Evolutionary conservation across 1,140 invertebrate species (phyloP).

Genomic region (Bombus superbus): DNA sequence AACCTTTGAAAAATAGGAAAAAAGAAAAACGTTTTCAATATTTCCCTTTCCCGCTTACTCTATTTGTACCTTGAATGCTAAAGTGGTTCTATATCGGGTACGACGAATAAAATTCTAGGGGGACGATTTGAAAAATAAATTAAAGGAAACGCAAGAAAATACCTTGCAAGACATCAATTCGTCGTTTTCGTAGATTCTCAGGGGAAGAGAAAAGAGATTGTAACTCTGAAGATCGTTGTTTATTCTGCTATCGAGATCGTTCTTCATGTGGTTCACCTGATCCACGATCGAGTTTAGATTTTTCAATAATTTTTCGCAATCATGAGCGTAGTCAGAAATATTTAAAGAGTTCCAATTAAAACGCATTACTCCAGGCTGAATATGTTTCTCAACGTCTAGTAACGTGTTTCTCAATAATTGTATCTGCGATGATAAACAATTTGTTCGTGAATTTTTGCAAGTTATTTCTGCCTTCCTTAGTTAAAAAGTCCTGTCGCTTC

Average conservation of each 20-base stretch:
- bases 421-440: slow-evolving; percentile 75
- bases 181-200: not conserved
- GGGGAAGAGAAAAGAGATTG: slow-evolving; percentile 83
- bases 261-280: slow-evolving; percentile 90
- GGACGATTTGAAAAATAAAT: too few relatives aligned
- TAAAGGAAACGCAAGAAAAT: too few relatives aligned
- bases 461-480: not conserved
- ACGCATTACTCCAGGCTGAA: slow-evolving; percentile 90
- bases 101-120: too few relatives aligned
- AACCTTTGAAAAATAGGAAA: slow-evolving; percentile 76
- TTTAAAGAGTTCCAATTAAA: slow-evolving; percentile 93
- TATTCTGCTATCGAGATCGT: slow-evolving; percentile 86
- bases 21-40: not conserved
- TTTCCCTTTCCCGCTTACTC: not conserved
- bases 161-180: slow-evolving; percentile 74
- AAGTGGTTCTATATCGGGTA: too few relatives aligned
- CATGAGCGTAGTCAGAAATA: slow-evolving; percentile 88
- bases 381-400: slow-evolving; percentile 88
- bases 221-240: slow-evolving; percentile 82
- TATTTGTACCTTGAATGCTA: too few relatives aligned
- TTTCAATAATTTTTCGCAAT: slow-evolving; percentile 83
- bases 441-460: not conserved
- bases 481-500: not conserved
- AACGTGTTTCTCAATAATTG: slow-evolving; percentile 87
- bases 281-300: slow-evolving; percentile 86